Conservation (phyloP, 2,888 invertebrate genomes). For the Hyles lineata region DNA sequence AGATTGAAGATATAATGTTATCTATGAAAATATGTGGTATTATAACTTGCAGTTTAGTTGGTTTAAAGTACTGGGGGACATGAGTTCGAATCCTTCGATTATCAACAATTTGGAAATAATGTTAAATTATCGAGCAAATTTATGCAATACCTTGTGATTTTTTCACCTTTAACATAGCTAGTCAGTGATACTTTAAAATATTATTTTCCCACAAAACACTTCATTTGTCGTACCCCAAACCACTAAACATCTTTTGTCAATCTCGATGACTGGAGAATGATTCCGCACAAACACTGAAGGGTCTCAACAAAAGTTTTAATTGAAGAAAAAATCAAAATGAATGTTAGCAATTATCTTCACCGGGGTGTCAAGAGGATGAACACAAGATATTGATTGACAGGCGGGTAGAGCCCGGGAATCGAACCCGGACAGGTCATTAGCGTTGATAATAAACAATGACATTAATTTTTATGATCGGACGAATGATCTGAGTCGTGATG, state of each 20-base stretch:
- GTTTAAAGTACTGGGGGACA: too few species aligned
- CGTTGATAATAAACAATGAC: conserved; percentile 26
- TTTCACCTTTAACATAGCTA: not conserved
- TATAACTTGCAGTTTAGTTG: too few species aligned
- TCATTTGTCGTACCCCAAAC: not conserved
- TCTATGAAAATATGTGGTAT: too few species aligned
- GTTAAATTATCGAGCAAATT: not conserved
- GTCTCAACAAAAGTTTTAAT: conserved; percentile 55
- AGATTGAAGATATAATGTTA: not conserved
- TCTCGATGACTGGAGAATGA: conserved; percentile 33
- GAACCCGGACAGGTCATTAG: conserved; percentile 22
- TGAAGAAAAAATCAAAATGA: conserved; percentile 49
- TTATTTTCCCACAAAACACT: not conserved
- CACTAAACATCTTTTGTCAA: conserved; percentile 31
- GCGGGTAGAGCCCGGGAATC: conserved; percentile 2
- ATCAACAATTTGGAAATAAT: not conserved
- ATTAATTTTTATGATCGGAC: not conserved
- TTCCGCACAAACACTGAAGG: conserved; percentile 52
- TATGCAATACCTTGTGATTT: not conserved
- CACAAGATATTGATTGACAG: conserved; percentile 49
- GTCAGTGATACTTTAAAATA: not conserved
- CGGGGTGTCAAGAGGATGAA: conserved; percentile 54
- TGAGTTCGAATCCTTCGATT: not conserved
- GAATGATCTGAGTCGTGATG: conserved; percentile 28
- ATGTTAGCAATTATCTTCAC: conserved; percentile 64